Evolutionary conservation across 2,888 invertebrate genomes (phyloP).

Genomic region (Pammene aurita): DNA sequence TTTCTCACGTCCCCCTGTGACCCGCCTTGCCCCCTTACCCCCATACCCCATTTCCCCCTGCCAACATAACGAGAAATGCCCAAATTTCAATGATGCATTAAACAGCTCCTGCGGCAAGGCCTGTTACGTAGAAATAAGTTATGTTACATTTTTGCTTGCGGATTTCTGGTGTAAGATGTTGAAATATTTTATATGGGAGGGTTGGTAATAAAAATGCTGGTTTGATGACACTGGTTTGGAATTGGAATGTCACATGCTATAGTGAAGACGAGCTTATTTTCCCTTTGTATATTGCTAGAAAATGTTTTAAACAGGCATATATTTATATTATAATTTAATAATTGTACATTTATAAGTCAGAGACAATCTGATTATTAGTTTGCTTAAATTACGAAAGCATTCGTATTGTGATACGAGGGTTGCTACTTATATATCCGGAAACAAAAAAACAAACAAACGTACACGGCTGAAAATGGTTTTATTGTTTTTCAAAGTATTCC

Average conservation of each 20-base stretch:
- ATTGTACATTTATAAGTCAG: too few species aligned
- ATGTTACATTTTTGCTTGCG: slow-evolving; percentile 35
- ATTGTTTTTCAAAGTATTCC: too few species aligned
- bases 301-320: not conserved
- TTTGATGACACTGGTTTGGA: slow-evolving; percentile 21
- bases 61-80: slow-evolving; percentile 48
- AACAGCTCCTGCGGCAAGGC: slow-evolving; percentile 43
- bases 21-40: slow-evolving; percentile 38
- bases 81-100: slow-evolving; percentile 55
- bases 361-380: too few species aligned
- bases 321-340: too few species aligned
- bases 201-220: slow-evolving; percentile 20
- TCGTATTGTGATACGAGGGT: too few species aligned
- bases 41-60: slow-evolving; percentile 7
- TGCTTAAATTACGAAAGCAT: too few species aligned
- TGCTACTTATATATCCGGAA: too few species aligned
- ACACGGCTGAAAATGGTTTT: too few species aligned
- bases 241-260: slow-evolving; percentile 20
- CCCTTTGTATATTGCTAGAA: not conserved
- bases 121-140: slow-evolving; percentile 33
- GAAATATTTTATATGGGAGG: slow-evolving; percentile 29
- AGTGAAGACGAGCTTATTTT: not conserved
- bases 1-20: slow-evolving; percentile 34
- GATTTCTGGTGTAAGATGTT: slow-evolving; percentile 18
- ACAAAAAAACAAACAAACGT: too few species aligned